Conservation (phyloP, 2,797 vertebrate species). For the Siniperca undulata region DNA sequence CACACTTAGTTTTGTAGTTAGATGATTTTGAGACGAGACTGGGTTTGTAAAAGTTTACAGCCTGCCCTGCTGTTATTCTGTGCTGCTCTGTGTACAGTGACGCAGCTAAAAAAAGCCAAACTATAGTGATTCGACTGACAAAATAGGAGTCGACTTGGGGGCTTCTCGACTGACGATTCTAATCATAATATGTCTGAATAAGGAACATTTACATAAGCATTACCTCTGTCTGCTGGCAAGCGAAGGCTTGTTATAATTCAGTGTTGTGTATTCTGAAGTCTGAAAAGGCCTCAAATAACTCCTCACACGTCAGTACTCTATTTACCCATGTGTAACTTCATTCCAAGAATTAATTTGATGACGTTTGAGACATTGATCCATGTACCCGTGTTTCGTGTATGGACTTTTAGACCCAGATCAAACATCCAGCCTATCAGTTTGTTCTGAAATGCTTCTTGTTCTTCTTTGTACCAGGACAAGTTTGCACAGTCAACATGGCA, state of each 20-base stretch:
- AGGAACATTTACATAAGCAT: background rate
- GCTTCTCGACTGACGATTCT: too few species aligned
- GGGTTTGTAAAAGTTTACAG: background rate
- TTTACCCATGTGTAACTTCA: background rate
- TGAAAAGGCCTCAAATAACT: background rate
- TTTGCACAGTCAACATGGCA: slow-evolving; percentile 32
- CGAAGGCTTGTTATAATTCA: too few species aligned
- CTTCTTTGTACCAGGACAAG: slow-evolving; percentile 22
- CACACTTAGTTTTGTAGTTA: background rate
- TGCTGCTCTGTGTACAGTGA: background rate
- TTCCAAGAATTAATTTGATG: background rate
- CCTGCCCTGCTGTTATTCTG: background rate
- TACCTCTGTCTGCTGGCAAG: background rate
- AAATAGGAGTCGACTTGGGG: background rate
- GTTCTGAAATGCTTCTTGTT: slow-evolving; percentile 2
- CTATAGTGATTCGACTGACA: background rate
- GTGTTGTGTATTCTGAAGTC: background rate
- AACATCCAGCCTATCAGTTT: background rate
- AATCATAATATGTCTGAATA: too few species aligned
- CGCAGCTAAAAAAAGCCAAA: background rate
- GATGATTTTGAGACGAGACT: background rate
- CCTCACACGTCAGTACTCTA: background rate
- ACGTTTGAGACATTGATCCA: slow-evolving; percentile 8
- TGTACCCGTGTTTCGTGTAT: background rate
- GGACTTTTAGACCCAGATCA: background rate